Evolutionary conservation across 2,888 invertebrate genomes (phyloP), one percentile per base, ranked within the genome.

Genomic region (Bhutanitis thaidina): DNA sequence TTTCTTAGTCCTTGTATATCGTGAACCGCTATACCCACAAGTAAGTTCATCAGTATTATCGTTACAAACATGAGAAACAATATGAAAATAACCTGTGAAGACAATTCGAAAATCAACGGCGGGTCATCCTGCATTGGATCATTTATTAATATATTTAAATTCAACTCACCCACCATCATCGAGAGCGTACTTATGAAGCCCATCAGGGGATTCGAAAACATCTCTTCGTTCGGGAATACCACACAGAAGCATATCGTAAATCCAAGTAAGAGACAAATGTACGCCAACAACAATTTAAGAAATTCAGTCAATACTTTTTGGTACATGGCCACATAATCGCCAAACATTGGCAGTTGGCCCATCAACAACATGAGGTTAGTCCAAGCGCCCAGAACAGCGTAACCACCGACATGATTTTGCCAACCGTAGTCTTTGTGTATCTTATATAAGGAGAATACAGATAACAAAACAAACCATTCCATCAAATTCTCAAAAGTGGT

Each of bases 301-400:
- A 96, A 96, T 78, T 96, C 96, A 1, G 93, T 94, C 62, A 95
- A 93, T 0, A 96, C 96, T 72, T 95, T 93, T 1, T 95, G 96
- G 62, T 96, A 96, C 96, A 96, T 96, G 0, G 96, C 96, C 0
- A 97, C 96, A 70, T 97, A 97, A 27, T 96, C 94, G 36, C 96
- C 97, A 65, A 97, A 95, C 75, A 96, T 93, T 0, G 97, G 97
- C 41, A 97, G 81, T 65, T 96, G 95, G 3, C 97, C 97, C 72
- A 97, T 94, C 94, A 96, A 95, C 44, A 96, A 74, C 95, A 96
- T 96, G 13, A 96, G 89, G 76, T 96, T 96, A 1, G 95, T 95
- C 96, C 96, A 96, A 9, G 95, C 96, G 34, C 95, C 93, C 1
- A 96, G 83, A 0, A 96, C 95, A 0, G 96, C 95, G 69, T 96